Evolutionary conservation across 2,113 vertebrate genomes (phyloP), one percentile per base, ranked within the genome.

Genomic region (Hemibagrus wyckioides): DNA sequence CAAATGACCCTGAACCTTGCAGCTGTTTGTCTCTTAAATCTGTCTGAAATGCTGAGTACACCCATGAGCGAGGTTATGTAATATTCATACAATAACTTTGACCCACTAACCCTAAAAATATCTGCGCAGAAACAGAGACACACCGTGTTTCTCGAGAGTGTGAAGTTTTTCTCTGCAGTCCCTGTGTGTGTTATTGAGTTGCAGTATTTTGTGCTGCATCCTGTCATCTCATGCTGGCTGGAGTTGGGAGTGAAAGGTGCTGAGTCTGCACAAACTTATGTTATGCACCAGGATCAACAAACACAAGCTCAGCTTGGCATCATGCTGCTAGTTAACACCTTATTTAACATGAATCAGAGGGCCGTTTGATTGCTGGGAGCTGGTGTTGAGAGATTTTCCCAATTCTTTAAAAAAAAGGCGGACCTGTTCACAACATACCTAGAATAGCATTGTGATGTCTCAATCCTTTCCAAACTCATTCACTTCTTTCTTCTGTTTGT

Each of bases 401-500:
- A 21, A 33, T 76, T 79, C 11, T 17, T 52, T 19, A 9, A 25
- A 3, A 65, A 39, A 80, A 67, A 65, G 30, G 57, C n/a, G 79
- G 63, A 39, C 33, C 2, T 57, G 65, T 6, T 30, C 8, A 59
- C 65, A 57, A n/a, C 81, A 87, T 83, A 30, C 57, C 39, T 3
- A 79, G 79, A 84, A 84, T 79, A 30, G 71, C 48, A 14, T 2
- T 28, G 80, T 50, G 41, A 36, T 83, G 63, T 36, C 63, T 75
- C 39, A 73, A 61, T 59, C 71, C 54, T 56, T 36, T 71, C n/a
- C 73, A 59, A 30, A 61, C 80, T 82, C 52, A 3, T 85, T 87
- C 83, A 71, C 56, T 7, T 82, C 36, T 77, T 61, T 30, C 80
- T 85, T 57, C 80, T 90, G 89, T 92, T 92, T 91, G 85, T 89